These are phyloP conservation scores for Malachius bipustulatus DNA, from an alignment of 2,888 invertebrate genomes.

Conservation along the genomic window DNA sequence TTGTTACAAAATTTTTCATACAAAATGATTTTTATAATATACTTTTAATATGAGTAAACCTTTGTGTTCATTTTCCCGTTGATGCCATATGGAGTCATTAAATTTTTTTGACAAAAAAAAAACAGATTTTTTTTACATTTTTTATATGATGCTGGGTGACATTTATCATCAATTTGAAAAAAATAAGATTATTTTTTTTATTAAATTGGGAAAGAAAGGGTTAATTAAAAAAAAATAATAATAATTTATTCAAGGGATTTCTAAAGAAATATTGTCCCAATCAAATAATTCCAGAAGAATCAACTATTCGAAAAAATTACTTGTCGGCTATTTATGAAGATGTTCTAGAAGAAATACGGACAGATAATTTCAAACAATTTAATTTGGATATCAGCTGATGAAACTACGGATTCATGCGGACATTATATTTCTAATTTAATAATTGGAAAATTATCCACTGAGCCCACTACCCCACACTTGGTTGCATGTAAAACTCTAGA, in stretches of 20 bases:
- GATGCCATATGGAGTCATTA: too few species aligned
- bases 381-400: constrained; percentile 2
- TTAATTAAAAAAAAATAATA: too few species aligned
- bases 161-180: too few species aligned
- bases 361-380: constrained; percentile 1
- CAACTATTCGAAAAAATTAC: constrained; percentile 1
- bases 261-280: constrained; percentile 3
- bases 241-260: neutral
- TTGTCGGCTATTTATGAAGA: constrained; percentile 3
- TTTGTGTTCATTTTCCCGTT: too few species aligned
- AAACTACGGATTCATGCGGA: constrained; percentile 1
- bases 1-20: too few species aligned
- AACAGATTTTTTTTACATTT: too few species aligned
- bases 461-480: constrained; percentile 2
- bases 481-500: constrained; percentile 1
- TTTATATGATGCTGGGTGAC: too few species aligned
- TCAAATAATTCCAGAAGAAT: constrained; percentile 1
- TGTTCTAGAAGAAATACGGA: neutral
- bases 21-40: too few species aligned
- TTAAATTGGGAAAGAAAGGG: too few species aligned
- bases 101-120: too few species aligned
- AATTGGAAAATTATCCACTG: constrained; percentile 2
- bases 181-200: too few species aligned
- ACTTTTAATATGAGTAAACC: too few species aligned
- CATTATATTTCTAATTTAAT: neutral